A percentile compares a stretch with the other conserved stretches of the same genome.
phyloP scores from a whole-genome alignment of 1,140 invertebrate species.

The Penaeus japonicus region DNA sequence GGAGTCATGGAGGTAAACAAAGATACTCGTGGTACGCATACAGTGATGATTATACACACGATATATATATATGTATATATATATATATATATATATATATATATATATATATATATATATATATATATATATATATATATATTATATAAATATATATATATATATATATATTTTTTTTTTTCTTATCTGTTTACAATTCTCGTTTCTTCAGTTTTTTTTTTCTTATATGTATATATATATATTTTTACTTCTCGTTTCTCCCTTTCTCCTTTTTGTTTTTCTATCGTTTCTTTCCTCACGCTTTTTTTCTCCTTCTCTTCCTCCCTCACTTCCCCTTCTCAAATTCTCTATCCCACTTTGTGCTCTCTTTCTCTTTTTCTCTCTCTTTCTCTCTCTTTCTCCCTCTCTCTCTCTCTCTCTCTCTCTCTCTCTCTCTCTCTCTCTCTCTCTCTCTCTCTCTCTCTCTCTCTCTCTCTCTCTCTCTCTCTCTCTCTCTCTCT shows the following conservation, averaged over 20 bases:
- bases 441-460: not conserved
- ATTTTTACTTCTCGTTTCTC: too few relatives aligned
- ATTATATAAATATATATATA: too few relatives aligned
- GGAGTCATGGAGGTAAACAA: too few relatives aligned
- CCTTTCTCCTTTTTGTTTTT: too few relatives aligned
- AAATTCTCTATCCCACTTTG: not conserved
- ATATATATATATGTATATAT: too few relatives aligned
- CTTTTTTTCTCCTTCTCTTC: not conserved
- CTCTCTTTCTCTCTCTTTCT: not conserved
- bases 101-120: not conserved
- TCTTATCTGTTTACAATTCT: not conserved
- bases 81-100: too few relatives aligned
- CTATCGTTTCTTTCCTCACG: too few relatives aligned
- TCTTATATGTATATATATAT: too few relatives aligned
- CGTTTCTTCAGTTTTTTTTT: too few relatives aligned
- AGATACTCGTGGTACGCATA: too few relatives aligned
- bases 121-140: not conserved
- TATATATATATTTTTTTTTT: too few relatives aligned
- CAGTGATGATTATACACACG: too few relatives aligned
- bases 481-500: not conserved
- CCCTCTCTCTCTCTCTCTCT: not conserved
- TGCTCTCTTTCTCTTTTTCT: not conserved
- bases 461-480: not conserved
- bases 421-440: not conserved
- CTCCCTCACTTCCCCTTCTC: not conserved